These are phyloP conservation scores for Saccopteryx leptura DNA, from an alignment of 2,113 vertebrate species.

Conservation along the genomic window DNA sequence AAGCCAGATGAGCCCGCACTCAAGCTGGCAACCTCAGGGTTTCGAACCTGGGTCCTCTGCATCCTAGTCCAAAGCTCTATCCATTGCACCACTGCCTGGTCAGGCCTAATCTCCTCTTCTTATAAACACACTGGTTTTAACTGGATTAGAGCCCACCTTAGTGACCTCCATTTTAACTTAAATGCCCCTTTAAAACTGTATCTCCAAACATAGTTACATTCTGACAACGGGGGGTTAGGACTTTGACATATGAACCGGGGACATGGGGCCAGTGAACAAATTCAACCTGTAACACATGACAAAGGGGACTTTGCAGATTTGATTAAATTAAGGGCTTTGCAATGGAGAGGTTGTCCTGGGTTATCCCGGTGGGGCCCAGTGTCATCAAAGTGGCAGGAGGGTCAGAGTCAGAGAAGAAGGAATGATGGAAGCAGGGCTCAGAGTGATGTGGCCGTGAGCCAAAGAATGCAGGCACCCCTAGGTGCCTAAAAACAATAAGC, in stretches of 20 bases:
- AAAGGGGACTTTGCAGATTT: not conserved
- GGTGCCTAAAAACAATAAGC: no score
- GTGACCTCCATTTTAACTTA: not conserved
- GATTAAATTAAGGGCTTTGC: not conserved
- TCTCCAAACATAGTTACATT: not conserved
- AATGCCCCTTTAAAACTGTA: not conserved
- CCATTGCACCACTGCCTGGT: no score
- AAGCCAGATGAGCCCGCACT: no score
- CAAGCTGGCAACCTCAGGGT: no score
- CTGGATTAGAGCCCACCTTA: not conserved
- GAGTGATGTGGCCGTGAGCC: not conserved
- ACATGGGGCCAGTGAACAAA: not conserved
- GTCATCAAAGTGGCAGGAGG: not conserved
- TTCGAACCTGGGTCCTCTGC: no score
- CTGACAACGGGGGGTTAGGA: not conserved
- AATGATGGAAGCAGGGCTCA: not conserved
- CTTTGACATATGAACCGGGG: not conserved
- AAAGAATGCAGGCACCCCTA: not conserved
- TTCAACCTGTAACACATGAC: not conserved
- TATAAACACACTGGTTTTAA: not conserved
- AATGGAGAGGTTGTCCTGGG: not conserved
- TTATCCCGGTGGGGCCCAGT: not conserved
- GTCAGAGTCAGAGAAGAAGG: not conserved
- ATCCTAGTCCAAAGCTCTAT: no score
- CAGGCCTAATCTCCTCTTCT: not conserved